Conservation (phyloP, 2,113 vertebrate genomes). For the Circaetus cinerascens region DNA sequence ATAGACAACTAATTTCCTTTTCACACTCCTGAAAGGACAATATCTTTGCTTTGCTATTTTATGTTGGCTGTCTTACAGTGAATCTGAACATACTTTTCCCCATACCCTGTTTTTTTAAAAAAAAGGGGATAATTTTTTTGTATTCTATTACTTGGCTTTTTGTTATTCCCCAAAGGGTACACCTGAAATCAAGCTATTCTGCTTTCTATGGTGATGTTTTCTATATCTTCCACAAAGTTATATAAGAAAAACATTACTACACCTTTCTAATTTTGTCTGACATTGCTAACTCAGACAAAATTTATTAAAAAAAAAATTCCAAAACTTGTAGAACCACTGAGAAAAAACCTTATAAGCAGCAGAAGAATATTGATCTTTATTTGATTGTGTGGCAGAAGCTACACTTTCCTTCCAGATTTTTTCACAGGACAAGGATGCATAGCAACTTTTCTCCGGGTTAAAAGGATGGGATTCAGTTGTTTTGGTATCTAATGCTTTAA, state of each 20-base stretch:
- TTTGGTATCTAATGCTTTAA: neutral
- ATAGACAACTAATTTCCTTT: neutral
- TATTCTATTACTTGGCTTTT: neutral
- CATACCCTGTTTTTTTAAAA: neutral
- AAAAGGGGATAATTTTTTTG: neutral
- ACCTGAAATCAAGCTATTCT: neutral
- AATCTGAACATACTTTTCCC: neutral
- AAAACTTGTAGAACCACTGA: neutral
- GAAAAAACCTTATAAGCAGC: neutral
- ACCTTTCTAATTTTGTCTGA: neutral
- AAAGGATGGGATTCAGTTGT: neutral
- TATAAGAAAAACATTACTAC: neutral
- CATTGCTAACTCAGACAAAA: neutral
- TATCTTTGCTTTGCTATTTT: neutral
- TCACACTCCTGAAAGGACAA: neutral
- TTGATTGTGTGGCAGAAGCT: neutral
- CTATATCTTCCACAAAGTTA: neutral
- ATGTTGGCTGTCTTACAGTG: neutral
- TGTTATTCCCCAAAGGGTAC: neutral
- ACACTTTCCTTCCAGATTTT: neutral
- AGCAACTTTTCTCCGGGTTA: neutral
- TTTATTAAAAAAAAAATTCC: neutral
- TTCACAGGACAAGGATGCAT: neutral
- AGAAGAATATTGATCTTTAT: neutral
- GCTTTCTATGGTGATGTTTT: neutral